Evolutionary conservation across 2,888 invertebrate genomes (phyloP), one percentile per base, ranked within the genome.

Genomic region (Gymnoscelis rufifasciata): DNA sequence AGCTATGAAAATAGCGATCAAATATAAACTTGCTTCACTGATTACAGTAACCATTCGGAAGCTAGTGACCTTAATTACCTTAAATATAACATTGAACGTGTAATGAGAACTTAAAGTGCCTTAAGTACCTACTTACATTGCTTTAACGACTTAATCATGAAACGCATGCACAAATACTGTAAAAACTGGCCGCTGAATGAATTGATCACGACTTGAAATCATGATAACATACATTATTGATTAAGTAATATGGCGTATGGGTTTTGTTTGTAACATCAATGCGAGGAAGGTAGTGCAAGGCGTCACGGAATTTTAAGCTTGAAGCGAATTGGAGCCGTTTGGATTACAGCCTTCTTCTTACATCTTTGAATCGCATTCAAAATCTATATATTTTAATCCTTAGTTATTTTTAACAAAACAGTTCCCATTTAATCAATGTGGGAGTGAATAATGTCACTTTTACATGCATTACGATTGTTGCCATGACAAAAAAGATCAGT

Each of bases 71-170:
- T 35, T 45, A 46, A 45, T 45, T 35, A 40, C 35, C 31, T 7
- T 14, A 68, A 66, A 64, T 70, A 77, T 71, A 73, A 66, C 52
- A 52, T 51, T 53, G 54, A 48, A 46, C 45, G 55, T 47, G 29
- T 39, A 45, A 35, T 35, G 27, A 27, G 8, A n/a, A 19, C 36
- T 7, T 28, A 57, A 52, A 51, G 48, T 52, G 52, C 57, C 37
- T 58, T 51, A 52, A 28, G 35, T 11, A 23, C 27, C 36, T 43
- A 43, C 24, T 24, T 24, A 51, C 51, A 60, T 61, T 64, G 71
- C 62, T 64, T 65, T 70, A 68, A 73, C 67, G 60, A 68, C 66
- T 66, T 63, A 68, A 70, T 72, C 68, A 63, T 66, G 66, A 68
- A 69, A 75, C 63, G 54, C 55, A 58, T 53, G 47, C 52, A 58